Evolutionary conservation across 1,140 invertebrate genomes (phyloP).

Genomic region (Contarinia nasturtii): DNA sequence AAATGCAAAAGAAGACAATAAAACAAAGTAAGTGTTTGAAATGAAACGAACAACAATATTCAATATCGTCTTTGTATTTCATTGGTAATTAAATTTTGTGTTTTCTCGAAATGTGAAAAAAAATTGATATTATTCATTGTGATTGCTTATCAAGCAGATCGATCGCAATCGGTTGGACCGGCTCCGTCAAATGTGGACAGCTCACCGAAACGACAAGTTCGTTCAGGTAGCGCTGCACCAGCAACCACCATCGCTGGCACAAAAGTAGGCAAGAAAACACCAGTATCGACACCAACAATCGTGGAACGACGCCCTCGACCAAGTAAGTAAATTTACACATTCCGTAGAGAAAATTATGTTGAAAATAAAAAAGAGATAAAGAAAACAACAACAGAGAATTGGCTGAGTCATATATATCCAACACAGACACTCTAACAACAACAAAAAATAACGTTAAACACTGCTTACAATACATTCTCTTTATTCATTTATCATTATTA

Average conservation of each 20-base stretch:
- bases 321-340: slow-evolving; percentile 31
- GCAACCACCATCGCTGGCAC: slow-evolving; percentile 21
- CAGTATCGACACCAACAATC: slow-evolving; percentile 10
- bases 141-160: too few relatives aligned
- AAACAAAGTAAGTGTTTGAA: slow-evolving; percentile 9
- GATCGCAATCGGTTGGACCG: slow-evolving; percentile 50
- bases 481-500: too few relatives aligned
- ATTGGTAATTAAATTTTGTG: not conserved
- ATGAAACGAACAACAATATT: not conserved
- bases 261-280: slow-evolving; percentile 12
- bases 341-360: too few relatives aligned
- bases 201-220: slow-evolving; percentile 54
- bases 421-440: not conserved
- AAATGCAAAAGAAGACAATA: slow-evolving; percentile 41
- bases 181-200: slow-evolving; percentile 31
- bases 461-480: too few relatives aligned
- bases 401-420: not conserved
- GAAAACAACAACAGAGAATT: not conserved
- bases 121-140: too few relatives aligned
- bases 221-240: slow-evolving; percentile 32
- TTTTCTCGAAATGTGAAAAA: too few relatives aligned
- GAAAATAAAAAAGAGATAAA: not conserved
- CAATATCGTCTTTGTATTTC: not conserved
- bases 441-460: too few relatives aligned
- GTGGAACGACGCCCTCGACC: slow-evolving; percentile 31